Evolutionary conservation across 1,140 invertebrate species (phyloP).

Genomic region (Dendroctonus ponderosae): DNA sequence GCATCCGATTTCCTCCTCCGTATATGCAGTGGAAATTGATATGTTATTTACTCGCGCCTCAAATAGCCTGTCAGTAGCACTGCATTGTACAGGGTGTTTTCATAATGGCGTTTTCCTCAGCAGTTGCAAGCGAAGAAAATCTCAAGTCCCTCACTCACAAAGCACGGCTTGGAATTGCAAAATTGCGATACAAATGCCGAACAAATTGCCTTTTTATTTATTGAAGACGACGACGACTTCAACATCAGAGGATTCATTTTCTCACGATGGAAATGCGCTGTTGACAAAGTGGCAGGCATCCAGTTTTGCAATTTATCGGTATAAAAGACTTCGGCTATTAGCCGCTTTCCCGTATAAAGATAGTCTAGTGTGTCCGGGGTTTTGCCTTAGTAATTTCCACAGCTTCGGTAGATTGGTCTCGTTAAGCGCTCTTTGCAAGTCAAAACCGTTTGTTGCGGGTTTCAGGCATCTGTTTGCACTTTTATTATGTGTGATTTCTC

Average conservation of each 20-base stretch:
- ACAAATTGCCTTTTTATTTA: conserved; percentile 8
- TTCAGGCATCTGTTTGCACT: no score
- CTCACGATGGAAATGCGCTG: conserved; percentile 1
- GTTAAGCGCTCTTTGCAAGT: no score
- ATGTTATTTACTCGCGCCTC: no score
- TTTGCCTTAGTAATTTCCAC: no score
- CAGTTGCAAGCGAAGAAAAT: neutral
- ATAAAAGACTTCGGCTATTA: neutral
- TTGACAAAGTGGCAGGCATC: conserved; percentile 1
- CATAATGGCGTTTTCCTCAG: neutral
- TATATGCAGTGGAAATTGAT: no score
- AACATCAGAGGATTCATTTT: conserved; percentile 2
- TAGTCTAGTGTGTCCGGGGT: no score
- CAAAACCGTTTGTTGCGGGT: no score
- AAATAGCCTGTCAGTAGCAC: neutral
- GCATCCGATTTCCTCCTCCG: no score
- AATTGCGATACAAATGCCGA: conserved; percentile 1
- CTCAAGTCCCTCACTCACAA: neutral
- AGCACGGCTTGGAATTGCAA: neutral
- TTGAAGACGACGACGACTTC: neutral
- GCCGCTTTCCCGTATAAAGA: no score
- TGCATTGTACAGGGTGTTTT: neutral
- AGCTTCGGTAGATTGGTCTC: no score
- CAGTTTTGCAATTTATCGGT: neutral
- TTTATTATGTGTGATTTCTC: no score